Conservation (phyloP, 2,888 invertebrate species). For the Metalampra italica region DNA sequence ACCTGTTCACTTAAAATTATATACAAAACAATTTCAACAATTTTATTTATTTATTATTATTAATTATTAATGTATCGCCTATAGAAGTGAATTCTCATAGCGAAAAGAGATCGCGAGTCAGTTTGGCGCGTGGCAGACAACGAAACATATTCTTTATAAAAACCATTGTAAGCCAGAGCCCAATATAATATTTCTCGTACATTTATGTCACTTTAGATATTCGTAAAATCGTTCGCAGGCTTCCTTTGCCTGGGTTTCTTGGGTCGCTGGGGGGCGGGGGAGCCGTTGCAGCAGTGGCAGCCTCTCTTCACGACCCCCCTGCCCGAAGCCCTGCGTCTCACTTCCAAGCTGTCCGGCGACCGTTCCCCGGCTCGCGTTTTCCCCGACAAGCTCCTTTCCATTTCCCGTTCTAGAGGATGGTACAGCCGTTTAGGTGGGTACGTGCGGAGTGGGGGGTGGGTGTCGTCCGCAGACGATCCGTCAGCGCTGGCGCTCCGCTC, state of each 20-base stretch:
- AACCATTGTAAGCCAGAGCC: constrained; percentile 2
- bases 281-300: constrained; percentile 81
- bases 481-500: constrained; percentile 50
- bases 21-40: constrained; percentile 71
- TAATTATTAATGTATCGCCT: no score
- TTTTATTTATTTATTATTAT: constrained; percentile 31
- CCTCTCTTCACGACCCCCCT: constrained; percentile 80
- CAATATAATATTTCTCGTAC: background rate
- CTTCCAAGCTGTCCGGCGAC: constrained; percentile 36
- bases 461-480: constrained; percentile 51
- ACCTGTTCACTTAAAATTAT: constrained; percentile 47
- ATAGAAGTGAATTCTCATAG: constrained; percentile 31
- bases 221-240: constrained; percentile 43
- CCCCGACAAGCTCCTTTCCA: constrained; percentile 62
- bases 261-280: constrained; percentile 72
- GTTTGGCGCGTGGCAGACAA: constrained; percentile 31
- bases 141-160: no score
- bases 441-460: constrained; percentile 57
- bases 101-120: constrained; percentile 50
- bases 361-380: constrained; percentile 53
- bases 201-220: constrained; percentile 19
- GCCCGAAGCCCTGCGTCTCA: constrained; percentile 55
- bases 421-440: constrained; percentile 55
- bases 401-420: constrained; percentile 34
- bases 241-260: constrained; percentile 60